These are phyloP conservation scores for Plectus sambesii DNA, from an alignment of 1,140 invertebrate genomes.

Conservation along the genomic window DNA sequence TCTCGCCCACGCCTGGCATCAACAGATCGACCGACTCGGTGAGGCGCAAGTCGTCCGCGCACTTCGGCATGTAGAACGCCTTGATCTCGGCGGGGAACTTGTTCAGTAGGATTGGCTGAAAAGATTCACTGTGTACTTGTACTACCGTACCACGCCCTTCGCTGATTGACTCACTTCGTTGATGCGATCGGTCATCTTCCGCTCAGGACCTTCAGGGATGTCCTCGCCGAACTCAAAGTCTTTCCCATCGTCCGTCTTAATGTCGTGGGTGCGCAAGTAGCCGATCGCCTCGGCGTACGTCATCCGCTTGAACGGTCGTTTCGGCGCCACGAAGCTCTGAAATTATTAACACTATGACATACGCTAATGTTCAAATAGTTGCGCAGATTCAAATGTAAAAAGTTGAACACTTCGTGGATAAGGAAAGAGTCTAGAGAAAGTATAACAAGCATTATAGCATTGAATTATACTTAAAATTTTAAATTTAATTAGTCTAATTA, in stretches of 20 bases:
- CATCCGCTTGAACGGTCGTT: conserved; percentile 84
- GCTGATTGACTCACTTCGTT: conserved; percentile 61
- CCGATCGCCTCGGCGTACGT: conserved; percentile 83
- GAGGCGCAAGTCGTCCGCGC: conserved; percentile 65
- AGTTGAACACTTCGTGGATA: too few relatives aligned
- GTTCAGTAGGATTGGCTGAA: conserved; percentile 76
- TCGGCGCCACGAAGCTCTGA: conserved; percentile 68
- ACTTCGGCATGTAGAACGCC: conserved; percentile 93
- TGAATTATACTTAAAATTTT: too few relatives aligned
- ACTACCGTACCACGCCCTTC: too few relatives aligned
- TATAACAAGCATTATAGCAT: too few relatives aligned
- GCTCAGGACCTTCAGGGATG: conserved; percentile 95
- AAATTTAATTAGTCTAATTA: too few relatives aligned
- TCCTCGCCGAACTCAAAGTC: conserved; percentile 96
- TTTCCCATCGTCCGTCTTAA: conserved; percentile 89
- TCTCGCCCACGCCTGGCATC: conserved; percentile 93
- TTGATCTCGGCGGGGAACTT: conserved; percentile 89
- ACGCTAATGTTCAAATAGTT: too few relatives aligned
- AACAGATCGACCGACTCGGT: conserved; percentile 95
- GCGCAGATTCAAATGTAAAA: too few relatives aligned
- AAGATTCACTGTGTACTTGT: conserved; percentile 10
- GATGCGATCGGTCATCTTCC: conserved; percentile 96
- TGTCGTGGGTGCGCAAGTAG: conserved; percentile 79
- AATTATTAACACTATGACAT: conserved; percentile 21
- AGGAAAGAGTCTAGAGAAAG: too few relatives aligned